Percentiles rank a stretch among this genome's conserved stretches.
Evolutionary conservation across 2,888 invertebrate genomes (phyloP).

Genomic region (Deilephila porcellus): DNA sequence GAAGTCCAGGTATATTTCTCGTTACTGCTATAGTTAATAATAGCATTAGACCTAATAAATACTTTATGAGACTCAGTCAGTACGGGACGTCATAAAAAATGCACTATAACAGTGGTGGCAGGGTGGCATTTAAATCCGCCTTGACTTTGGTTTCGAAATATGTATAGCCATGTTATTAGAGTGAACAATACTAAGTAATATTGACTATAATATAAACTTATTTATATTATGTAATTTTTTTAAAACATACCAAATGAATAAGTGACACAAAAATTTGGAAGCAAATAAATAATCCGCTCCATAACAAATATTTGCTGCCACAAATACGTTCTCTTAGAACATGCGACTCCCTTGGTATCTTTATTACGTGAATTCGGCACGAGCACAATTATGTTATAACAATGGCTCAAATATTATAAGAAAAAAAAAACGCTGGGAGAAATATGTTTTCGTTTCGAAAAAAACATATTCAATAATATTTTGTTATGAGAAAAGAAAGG

Average conservation of each 20-base stretch:
- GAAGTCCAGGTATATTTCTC: not conserved
- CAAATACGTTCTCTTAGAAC: not conserved
- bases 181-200: no score
- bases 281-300: not conserved
- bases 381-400: not conserved
- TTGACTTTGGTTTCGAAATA: no score
- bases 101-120: no score
- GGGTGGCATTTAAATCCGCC: no score
- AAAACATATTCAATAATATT: slow-evolving; percentile 1
- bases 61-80: not conserved
- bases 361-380: not conserved
- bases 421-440: not conserved
- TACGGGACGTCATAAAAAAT: no score
- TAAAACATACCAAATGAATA: not conserved
- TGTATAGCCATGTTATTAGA: no score
- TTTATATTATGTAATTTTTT: no score
- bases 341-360: not conserved
- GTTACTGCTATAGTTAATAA: not conserved
- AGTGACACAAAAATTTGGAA: not conserved
- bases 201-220: no score
- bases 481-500: slow-evolving; percentile 1
- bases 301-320: not conserved
- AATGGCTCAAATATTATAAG: not conserved
- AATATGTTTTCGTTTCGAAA: not conserved
- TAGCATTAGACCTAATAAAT: not conserved